These are phyloP conservation scores for Octodon degus DNA, from an alignment of 2,113 vertebrate genomes.

Conservation along the genomic window DNA sequence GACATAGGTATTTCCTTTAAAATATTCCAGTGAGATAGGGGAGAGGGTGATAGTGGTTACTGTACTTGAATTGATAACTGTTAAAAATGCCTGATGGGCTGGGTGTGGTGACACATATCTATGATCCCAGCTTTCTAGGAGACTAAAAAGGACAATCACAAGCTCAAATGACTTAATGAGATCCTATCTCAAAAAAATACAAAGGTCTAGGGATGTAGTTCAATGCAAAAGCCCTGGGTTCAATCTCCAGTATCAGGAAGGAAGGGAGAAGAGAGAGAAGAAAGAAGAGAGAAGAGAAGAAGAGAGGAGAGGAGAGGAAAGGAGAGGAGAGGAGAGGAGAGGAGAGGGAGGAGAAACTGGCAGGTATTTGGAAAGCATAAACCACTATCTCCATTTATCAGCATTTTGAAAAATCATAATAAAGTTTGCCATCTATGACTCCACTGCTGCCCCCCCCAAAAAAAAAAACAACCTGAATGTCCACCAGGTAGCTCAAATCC, in stretches of 20 bases:
- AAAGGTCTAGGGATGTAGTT: not conserved
- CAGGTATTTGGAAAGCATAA: not conserved
- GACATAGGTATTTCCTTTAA: not conserved
- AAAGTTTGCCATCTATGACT: not conserved
- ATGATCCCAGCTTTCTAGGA: not conserved
- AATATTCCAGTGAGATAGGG: not conserved
- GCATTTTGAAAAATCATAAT: conserved; percentile 19
- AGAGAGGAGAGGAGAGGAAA: too few species aligned
- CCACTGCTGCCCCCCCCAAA: not conserved
- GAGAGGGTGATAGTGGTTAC: not conserved
- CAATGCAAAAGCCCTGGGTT: not conserved
- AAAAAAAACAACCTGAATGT: not conserved
- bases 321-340: too few species aligned
- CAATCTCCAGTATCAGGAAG: not conserved
- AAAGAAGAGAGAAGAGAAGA: too few species aligned
- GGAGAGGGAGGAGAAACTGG: not conserved
- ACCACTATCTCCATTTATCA: conserved; percentile 45
- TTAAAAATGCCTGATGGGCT: not conserved
- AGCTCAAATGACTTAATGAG: not conserved
- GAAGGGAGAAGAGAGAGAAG: too few species aligned
- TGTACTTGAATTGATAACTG: not conserved
- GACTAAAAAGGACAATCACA: not conserved
- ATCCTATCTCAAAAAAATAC: not conserved
- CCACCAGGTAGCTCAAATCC: not conserved
- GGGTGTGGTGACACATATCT: not conserved